These are phyloP conservation scores for Alsophila aescularia DNA, from an alignment of 2,888 invertebrate species.

Conservation along the genomic window DNA sequence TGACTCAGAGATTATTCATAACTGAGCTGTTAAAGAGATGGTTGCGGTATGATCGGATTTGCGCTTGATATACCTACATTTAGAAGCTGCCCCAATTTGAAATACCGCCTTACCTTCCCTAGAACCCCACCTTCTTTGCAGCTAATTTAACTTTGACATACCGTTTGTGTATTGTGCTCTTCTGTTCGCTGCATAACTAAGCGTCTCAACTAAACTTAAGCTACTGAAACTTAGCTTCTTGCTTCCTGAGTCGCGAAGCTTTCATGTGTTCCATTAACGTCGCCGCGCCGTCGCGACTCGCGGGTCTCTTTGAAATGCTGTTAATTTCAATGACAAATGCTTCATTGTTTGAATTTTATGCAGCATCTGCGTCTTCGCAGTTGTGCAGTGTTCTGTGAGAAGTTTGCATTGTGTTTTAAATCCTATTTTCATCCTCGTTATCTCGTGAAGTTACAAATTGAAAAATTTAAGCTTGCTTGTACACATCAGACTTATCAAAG, in stretches of 20 bases:
- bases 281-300: conserved; percentile 34
- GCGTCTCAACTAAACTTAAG: conserved; percentile 54
- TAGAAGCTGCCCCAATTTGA: too few species aligned
- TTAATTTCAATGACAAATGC: conserved; percentile 40
- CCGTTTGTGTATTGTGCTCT: conserved; percentile 15
- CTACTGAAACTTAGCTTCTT: conserved; percentile 56
- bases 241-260: conserved; percentile 51
- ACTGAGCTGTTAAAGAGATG: too few species aligned
- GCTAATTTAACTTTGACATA: too few species aligned
- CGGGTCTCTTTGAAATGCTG: conserved; percentile 37
- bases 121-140: too few species aligned
- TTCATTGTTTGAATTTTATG: conserved; percentile 29
- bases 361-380: background rate
- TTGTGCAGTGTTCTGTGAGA: background rate
- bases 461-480: too few species aligned
- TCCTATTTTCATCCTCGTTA: background rate
- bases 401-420: conserved; percentile 13
- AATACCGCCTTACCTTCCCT: too few species aligned
- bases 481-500: too few species aligned
- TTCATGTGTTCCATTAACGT: conserved; percentile 58
- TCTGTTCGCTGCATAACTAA: conserved; percentile 59
- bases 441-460: too few species aligned
- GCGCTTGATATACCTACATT: too few species aligned
- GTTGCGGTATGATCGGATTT: too few species aligned
- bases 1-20: too few species aligned